Evolutionary conservation across 2,113 vertebrate genomes (phyloP), one percentile per base, ranked within the genome.

Genomic region (Caranx melampygus): DNA sequence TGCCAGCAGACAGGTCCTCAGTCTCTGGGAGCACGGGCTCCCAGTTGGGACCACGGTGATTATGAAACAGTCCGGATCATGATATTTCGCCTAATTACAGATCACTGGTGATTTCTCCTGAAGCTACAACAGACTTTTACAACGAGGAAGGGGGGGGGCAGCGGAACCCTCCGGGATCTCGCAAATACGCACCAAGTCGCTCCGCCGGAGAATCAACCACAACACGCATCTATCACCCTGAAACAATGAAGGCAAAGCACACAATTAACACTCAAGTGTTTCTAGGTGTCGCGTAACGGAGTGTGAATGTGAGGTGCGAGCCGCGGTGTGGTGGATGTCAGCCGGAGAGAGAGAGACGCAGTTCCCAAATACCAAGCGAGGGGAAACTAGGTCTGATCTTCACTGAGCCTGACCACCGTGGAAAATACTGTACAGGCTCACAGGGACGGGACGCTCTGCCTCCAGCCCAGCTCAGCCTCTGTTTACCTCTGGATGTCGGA

Each of bases 401-500:
- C 75, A 72, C 33, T 83, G 87, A 62, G 70, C 31, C 79, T 54
- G 81, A 72, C 82, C 75, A 82, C 71, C 73, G 68, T 6, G 45
- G 2, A 0, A 3, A 3, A 21, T 35, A 31, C 26, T 10, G 61
- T 0, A 42, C 64, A 47, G 2, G 70, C 37, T 66, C 51, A 35
- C 37, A 58, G 55, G 26, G 40, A 70, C 63, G 40, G 31, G n/a
- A 72, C 49, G 6, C 42, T 44, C 33, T 31, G 47, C 2, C 33
- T 20, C 54, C 3, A 37, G 21, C 10, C 51, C 9, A 2, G 62
- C 11, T 4, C 6, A 6, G 5, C 5, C 1, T 14, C 4, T 3
- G 71, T 87, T 90, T 94, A 94, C 93, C 94, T 95, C 74, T 35
- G 37, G 16, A 60, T 72, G 86, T 87, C 77, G 62, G 78, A 61